A percentile compares a stretch with the other conserved stretches of the same genome.
phyloP scores from a whole-genome alignment of 2,888 invertebrate genomes.

The Cephus rjabovi region DNA sequence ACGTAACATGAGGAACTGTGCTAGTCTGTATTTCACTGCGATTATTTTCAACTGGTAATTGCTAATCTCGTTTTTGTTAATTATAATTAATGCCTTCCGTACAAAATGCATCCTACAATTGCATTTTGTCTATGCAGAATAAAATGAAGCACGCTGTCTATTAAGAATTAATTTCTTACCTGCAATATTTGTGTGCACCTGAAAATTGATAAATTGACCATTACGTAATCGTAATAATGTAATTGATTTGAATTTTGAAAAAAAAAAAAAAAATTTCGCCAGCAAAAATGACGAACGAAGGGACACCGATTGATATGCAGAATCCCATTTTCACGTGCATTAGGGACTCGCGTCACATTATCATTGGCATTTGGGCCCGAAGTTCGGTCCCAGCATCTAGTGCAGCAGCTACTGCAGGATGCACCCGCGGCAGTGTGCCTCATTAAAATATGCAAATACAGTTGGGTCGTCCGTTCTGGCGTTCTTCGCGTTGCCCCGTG shows the following conservation, averaged over 20 bases:
- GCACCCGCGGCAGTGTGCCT: conserved; percentile 48
- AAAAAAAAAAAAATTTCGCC: neutral
- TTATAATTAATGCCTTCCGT: conserved; percentile 64
- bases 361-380: conserved; percentile 49
- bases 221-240: neutral
- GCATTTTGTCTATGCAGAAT: neutral
- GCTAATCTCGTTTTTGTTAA: conserved; percentile 64
- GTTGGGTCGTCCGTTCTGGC: conserved; percentile 50
- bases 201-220: neutral
- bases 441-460: conserved; percentile 67
- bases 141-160: neutral
- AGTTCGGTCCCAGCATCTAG: conserved; percentile 2
- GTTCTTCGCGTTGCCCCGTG: conserved; percentile 38
- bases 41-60: conserved; percentile 64
- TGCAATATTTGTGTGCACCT: neutral
- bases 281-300: neutral
- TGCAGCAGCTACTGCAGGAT: conserved; percentile 21
- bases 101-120: conserved; percentile 22
- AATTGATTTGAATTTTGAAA: neutral
- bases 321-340: conserved; percentile 30
- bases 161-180: conserved; percentile 9
- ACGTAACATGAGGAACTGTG: conserved; percentile 20
- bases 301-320: conserved; percentile 23
- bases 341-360: conserved; percentile 49
- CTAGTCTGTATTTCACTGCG: conserved; percentile 33